A percentile compares a stretch with the other conserved stretches of the same genome.
Evolutionary conservation across 53 echinoderm and acorn worm species (phyloP).

Genomic region (Apostichopus leukothele): DNA sequence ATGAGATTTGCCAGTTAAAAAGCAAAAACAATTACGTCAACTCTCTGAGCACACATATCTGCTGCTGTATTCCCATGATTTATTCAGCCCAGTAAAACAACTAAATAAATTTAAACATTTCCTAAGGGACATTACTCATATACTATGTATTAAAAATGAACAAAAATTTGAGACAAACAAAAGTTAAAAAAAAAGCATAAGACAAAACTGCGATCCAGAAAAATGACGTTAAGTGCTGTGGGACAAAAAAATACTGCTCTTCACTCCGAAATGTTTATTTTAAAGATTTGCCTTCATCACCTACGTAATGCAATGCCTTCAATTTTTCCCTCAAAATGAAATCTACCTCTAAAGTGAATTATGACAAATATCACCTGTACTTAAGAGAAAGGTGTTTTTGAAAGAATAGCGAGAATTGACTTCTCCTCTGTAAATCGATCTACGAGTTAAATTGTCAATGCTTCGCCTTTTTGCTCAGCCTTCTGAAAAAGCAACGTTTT

Average conservation of each 20-base stretch:
- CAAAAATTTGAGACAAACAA: neutral
- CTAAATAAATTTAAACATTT: neutral
- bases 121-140: conserved; percentile 2
- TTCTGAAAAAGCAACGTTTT: conserved; percentile 46
- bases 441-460: conserved; percentile 42
- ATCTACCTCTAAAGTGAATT: conserved; percentile 32
- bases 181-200: neutral
- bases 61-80: neutral
- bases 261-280: neutral
- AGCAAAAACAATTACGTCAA: too few species aligned
- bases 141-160: neutral
- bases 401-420: conserved; percentile 43
- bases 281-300: neutral
- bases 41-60: too few species aligned
- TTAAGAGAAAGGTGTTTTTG: conserved; percentile 46
- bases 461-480: conserved; percentile 39
- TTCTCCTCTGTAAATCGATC: conserved; percentile 46
- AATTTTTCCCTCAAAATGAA: conserved; percentile 7
- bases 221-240: neutral
- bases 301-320: conserved; percentile 35
- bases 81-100: neutral
- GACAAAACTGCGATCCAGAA: neutral
- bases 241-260: neutral
- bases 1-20: too few species aligned
- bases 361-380: conserved; percentile 44